Percentiles rank a stretch among this genome's conserved stretches.
Conservation (phyloP, 92 coral and sea anemone species). For the Virgularia gustaviana region DNA sequence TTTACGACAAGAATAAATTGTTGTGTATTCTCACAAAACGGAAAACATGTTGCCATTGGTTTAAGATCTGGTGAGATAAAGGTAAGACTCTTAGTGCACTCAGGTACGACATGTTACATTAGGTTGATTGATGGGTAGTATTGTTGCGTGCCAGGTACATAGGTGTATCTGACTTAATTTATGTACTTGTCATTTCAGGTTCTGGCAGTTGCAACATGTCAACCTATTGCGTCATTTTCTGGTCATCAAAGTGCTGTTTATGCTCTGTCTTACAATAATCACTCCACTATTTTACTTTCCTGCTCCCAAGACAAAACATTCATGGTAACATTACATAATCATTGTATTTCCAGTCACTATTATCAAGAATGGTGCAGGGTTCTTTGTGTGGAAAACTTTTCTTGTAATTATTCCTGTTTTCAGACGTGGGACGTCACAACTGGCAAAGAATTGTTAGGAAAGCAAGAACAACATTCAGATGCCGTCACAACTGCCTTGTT, state of each 20-base stretch:
- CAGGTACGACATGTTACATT: neutral
- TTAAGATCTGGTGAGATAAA: constrained; percentile 64
- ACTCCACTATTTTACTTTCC: constrained; percentile 7
- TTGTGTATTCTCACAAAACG: constrained; percentile 57
- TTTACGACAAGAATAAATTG: constrained; percentile 59
- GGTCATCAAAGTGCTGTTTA: constrained; percentile 21
- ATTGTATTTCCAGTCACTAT: neutral
- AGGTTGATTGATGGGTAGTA: neutral
- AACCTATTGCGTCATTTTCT: neutral
- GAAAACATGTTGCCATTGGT: constrained; percentile 64
- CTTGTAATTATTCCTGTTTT: neutral
- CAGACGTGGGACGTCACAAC: constrained; percentile 22
- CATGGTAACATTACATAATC: constrained; percentile 1
- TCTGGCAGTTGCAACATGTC: constrained; percentile 7
- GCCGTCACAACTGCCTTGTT: constrained; percentile 17
- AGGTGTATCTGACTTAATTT: neutral
- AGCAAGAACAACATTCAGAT: constrained; percentile 10
- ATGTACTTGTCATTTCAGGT: neutral
- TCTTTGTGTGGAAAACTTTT: neutral
- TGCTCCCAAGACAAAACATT: constrained; percentile 30
- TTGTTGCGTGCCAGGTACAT: neutral
- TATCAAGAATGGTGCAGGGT: neutral
- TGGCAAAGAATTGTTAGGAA: constrained; percentile 14
- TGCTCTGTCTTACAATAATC: constrained; percentile 7
- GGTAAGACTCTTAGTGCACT: too few species aligned